A percentile compares a stretch with the other conserved stretches of the same genome.
These are phyloP conservation scores for Syrista parreyssii DNA, from an alignment of 2,888 invertebrate species.

Conservation along the genomic window DNA sequence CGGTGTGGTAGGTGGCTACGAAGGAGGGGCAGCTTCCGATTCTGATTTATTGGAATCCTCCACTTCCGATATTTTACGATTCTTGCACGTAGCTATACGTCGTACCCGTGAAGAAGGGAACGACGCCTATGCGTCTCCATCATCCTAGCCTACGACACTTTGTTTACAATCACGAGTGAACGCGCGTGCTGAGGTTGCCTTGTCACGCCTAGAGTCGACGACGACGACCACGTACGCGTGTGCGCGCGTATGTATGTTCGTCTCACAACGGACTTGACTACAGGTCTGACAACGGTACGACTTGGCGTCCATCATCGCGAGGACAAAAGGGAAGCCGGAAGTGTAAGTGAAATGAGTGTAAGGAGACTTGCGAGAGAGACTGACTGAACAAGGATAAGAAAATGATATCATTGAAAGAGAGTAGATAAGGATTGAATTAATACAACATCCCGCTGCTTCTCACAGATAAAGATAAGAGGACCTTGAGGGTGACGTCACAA, in stretches of 20 bases:
- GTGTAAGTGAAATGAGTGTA: slow-evolving; percentile 6
- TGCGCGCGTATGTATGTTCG: neutral
- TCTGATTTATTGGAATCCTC: slow-evolving; percentile 62
- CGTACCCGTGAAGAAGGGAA: neutral
- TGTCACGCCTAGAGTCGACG: slow-evolving; percentile 1
- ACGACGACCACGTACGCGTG: slow-evolving; percentile 1
- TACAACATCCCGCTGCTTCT: slow-evolving; percentile 6
- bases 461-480: slow-evolving; percentile 37
- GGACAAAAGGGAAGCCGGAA: slow-evolving; percentile 6
- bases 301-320: neutral
- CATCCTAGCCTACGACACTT: slow-evolving; percentile 1
- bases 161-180: slow-evolving; percentile 22
- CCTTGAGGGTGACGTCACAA: slow-evolving; percentile 39
- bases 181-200: neutral
- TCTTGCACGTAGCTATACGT: slow-evolving; percentile 38
- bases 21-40: slow-evolving; percentile 58
- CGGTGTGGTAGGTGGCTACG: slow-evolving; percentile 50
- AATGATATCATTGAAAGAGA: slow-evolving; percentile 8
- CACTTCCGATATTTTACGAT: slow-evolving; percentile 58
- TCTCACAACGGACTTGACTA: neutral
- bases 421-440: slow-evolving; percentile 9
- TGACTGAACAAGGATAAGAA: neutral
- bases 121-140: neutral
- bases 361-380: slow-evolving; percentile 9
- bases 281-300: neutral